Conservation (phyloP, 2,113 vertebrate genomes). For the Rhynchomys soricoides region DNA sequence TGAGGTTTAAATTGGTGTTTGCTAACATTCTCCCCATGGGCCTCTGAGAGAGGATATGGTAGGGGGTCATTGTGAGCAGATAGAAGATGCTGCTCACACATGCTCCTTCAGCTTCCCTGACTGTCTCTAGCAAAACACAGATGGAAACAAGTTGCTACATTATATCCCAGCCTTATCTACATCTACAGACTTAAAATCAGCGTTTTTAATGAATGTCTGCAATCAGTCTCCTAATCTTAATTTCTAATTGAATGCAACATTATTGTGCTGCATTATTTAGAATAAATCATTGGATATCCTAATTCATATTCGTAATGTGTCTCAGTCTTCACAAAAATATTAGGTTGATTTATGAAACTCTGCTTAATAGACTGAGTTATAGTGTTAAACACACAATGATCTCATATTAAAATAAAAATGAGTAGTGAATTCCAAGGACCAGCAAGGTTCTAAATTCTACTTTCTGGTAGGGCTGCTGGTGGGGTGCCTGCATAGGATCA, state of each 20-base stretch:
- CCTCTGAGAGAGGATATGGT: background rate
- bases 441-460: background rate
- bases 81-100: background rate
- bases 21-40: background rate
- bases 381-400: background rate
- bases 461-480: background rate
- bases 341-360: slow-evolving; percentile 61
- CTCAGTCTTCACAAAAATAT: slow-evolving; percentile 59
- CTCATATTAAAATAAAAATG: slow-evolving; percentile 59
- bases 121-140: accelerated
- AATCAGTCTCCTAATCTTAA: slow-evolving; percentile 63
- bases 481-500: background rate
- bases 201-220: slow-evolving; percentile 35
- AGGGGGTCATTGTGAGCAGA: background rate
- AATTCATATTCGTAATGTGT: slow-evolving; percentile 56
- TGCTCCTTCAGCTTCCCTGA: background rate
- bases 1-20: background rate
- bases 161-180: background rate
- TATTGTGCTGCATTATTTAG: slow-evolving; percentile 28
- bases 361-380: slow-evolving; percentile 48
- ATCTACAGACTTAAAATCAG: slow-evolving; percentile 22
- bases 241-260: slow-evolving; percentile 49
- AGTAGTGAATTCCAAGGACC: background rate
- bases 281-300: slow-evolving; percentile 54
- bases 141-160: background rate